These are phyloP conservation scores for Chamaea fasciata DNA, from an alignment of 2,113 vertebrate species.

Conservation along the genomic window DNA sequence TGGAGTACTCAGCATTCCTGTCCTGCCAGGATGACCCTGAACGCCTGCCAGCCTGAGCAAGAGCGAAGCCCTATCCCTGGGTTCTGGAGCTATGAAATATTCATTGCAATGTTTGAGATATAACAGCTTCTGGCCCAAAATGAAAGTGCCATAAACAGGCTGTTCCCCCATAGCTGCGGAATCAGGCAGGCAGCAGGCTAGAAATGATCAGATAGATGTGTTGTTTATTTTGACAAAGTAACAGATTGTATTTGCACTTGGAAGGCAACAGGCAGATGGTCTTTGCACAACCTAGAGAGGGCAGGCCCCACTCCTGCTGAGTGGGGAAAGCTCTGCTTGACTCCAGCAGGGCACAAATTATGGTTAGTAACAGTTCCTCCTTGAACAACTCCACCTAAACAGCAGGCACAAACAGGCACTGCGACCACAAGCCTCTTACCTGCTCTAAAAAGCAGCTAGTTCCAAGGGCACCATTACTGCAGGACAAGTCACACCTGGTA, in stretches of 20 bases:
- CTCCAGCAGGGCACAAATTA: not conserved
- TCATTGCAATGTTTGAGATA: not conserved
- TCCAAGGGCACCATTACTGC: not conserved
- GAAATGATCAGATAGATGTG: not conserved
- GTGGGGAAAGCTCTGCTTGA: not conserved
- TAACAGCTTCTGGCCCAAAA: not conserved
- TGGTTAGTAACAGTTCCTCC: not conserved
- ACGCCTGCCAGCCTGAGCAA: not conserved
- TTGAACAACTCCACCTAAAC: not conserved
- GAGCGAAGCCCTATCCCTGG: not conserved
- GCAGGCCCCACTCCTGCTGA: not conserved
- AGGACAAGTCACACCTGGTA: not conserved
- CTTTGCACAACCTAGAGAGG: not conserved
- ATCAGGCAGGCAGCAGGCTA: not conserved
- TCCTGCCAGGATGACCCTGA: not conserved
- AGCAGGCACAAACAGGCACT: fast-evolving
- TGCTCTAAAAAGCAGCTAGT: not conserved
- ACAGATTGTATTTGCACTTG: not conserved
- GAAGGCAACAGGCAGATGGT: slow-evolving; percentile 46
- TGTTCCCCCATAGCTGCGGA: not conserved
- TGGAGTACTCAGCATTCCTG: not conserved
- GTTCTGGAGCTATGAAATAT: not conserved
- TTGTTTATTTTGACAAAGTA: slow-evolving; percentile 49
- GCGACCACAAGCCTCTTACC: not conserved
- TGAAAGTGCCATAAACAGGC: not conserved